Conservation (phyloP, 2,113 vertebrate species). For the Numida meleagris region DNA sequence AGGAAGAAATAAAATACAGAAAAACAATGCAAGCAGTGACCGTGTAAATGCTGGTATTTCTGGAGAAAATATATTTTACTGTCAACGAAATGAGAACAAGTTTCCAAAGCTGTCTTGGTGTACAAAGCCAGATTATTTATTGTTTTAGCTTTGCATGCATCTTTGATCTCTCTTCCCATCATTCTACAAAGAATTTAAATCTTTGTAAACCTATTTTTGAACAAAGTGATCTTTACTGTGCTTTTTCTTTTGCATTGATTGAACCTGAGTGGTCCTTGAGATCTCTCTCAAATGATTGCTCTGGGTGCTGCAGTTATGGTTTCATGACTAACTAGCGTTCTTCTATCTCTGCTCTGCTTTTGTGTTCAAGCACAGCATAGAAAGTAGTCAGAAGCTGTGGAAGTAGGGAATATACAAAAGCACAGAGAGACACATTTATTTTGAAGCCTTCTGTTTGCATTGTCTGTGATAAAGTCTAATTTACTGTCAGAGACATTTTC, state of each 20-base stretch:
- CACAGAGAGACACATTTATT: too few relatives aligned
- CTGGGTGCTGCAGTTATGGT: neutral
- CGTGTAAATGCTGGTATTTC: neutral
- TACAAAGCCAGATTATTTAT: neutral
- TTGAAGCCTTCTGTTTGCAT: neutral
- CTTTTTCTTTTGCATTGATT: neutral
- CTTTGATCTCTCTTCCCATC: neutral
- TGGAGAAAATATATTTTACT: neutral
- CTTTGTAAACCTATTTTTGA: neutral
- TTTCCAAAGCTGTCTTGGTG: neutral
- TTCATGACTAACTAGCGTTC: neutral
- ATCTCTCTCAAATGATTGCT: neutral
- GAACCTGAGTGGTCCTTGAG: neutral
- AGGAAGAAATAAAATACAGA: conserved; percentile 4
- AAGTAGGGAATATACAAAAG: neutral
- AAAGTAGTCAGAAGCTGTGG: neutral
- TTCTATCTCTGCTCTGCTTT: neutral
- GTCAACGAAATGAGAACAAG: neutral
- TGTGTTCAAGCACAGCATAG: neutral
- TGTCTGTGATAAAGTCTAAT: neutral
- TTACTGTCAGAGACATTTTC: neutral
- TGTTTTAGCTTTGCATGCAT: neutral
- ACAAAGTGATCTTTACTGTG: neutral
- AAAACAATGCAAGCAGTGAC: neutral
- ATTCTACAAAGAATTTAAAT: neutral